Base-by-base conservation (phyloP, 2,797 vertebrate species). In the Pipistrellus nathusii region DNA sequence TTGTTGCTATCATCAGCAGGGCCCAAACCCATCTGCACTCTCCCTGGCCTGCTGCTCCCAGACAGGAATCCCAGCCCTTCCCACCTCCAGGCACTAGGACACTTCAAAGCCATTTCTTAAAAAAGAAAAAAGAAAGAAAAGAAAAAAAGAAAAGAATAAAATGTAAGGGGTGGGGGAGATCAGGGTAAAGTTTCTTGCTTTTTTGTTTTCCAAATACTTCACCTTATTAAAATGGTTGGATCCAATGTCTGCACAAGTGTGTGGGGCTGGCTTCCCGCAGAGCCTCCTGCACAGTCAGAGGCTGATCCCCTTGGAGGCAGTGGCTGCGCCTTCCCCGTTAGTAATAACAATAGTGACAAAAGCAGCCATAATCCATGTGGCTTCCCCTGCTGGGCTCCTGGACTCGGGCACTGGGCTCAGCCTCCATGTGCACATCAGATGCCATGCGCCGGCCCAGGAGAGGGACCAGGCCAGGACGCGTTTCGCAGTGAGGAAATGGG, bases 91-190 rank as follows among this genome's bases (percentile, higher is more conserved):
- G 82, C 93, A 85, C 69, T 66, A 53, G 75, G 71, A 87, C 30
- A 46, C 88, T 94, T 96, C 91, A 95, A 97, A 97, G 96, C 51
- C 21, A 30, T 83, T 83, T 80, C 68, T 30, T 57, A 86, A 46
- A 69, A 25, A 25, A n/a, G 81, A 71, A 80, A 21, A 76, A 78
- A 68, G 3, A 41, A 41, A 41, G 38, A 41, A 41, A 41, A 41
- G 38, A 41, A 6, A 41, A 41, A 41, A 41, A 20, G 18, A 80
- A 80, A 76, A 41, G 38, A 75, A 88, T 59, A 68, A 86, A 89
- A 84, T 66, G 27, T 59, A 32, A 72, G 13, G 23, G 4, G 20
- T 55, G 3, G 5, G 14, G 27, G 35, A 48, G 59, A 80, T 20
- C 80, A 78, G 88, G 46, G 51, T 35, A 38, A 81, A 38, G 53